Base-by-base conservation (phyloP, 2,797 vertebrate species). In the Rallus crepitans region DNA sequence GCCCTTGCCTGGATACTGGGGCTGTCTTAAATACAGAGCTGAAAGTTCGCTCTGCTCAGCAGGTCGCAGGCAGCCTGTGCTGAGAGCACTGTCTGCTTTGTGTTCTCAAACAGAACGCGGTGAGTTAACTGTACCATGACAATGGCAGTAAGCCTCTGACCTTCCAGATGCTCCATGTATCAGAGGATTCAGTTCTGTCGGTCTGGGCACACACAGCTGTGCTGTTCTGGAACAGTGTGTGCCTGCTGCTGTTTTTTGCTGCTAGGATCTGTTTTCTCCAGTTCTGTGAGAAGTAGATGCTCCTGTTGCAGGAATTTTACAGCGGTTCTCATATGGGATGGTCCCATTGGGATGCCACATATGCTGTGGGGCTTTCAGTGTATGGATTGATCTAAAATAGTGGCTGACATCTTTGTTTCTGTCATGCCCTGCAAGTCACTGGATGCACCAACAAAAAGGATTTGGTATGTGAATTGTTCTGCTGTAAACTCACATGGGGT, bases 121-220 rank as follows among this genome's bases (percentile, higher is more conserved):
- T 73, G 15, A 40, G 11, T 35, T 28, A 37, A 31, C 55, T 0
- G 0, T 9, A 9, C 7, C 7, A 19, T 37, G 48, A 50, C 14
- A 37, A 5, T 1, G 24, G 23, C 23, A 28, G 4, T 28, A 31
- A 9, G 20, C 1, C 4, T 40, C 39, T 35, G 33, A n/a, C 2
- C 25, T 40, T 10, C 6, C 15, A 37, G 18, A 4, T 61, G 7
- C 7, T 55, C 3, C 7, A 7, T 14, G 9, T n/a, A 20, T 61
- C 50, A 23, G 52, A 19, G 52, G 24, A 23, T 60, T 72, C 1
- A 2, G 1, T 45, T 63, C 37, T 57, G 61, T 18, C 0, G 2
- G 6, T 14, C 77, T 77, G 39, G 71, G 39, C 25, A 47, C 30
- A 42, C 6, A 19, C 6, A n/a, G 30, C n/a, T 39, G 24, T 24